Conservation (phyloP, 1,140 invertebrate genomes). For the Pentalonia nigronervosa region DNA sequence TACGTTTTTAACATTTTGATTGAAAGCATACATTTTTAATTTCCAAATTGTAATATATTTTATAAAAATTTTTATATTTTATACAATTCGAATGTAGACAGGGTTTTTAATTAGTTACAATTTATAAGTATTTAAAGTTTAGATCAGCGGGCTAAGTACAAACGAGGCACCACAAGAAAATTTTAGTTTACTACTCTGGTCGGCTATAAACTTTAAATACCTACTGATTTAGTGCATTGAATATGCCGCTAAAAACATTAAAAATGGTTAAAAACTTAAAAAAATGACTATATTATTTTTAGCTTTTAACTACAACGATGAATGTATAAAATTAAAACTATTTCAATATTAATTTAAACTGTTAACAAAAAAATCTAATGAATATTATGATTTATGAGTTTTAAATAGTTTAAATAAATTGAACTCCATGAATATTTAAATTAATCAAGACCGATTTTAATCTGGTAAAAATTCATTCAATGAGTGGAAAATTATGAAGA, state of each 20-base stretch:
- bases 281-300: background rate
- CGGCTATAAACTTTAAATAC: background rate
- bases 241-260: no score
- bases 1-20: no score
- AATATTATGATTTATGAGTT: background rate
- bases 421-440: background rate
- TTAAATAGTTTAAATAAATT: background rate
- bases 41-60: background rate
- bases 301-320: background rate
- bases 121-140: background rate
- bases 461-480: background rate
- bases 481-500: background rate
- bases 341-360: background rate
- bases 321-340: background rate
- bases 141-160: background rate
- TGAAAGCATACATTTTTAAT: background rate
- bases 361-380: background rate
- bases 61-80: background rate
- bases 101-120: background rate
- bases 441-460: background rate
- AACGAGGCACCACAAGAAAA: background rate
- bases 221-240: background rate
- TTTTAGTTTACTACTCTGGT: background rate
- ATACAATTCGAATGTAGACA: background rate
- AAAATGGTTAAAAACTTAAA: background rate